phyloP scores from a whole-genome alignment of 2,888 invertebrate species.

The Achlya flavicornis region DNA sequence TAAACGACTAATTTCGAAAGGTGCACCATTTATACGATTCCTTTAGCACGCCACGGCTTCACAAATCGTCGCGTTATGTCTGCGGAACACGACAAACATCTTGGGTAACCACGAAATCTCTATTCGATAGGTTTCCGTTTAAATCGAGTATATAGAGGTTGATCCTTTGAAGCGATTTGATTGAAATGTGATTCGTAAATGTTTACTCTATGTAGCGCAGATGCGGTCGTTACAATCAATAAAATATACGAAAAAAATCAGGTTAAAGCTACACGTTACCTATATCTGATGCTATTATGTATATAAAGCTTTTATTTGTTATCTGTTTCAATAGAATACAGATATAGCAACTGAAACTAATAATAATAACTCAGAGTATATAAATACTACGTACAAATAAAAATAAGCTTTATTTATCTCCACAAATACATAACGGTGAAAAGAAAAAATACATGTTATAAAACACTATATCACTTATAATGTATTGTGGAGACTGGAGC shows the following conservation, averaged over 20 bases:
- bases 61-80: slow-evolving; percentile 44
- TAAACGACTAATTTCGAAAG: slow-evolving; percentile 58
- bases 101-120: slow-evolving; percentile 31
- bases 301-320: slow-evolving; percentile 15
- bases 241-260: slow-evolving; percentile 26
- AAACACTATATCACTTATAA: too few species aligned
- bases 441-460: too few species aligned
- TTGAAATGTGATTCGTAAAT: slow-evolving; percentile 17
- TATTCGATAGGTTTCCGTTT: slow-evolving; percentile 20
- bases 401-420: too few species aligned
- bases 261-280: slow-evolving; percentile 17
- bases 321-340: slow-evolving; percentile 15
- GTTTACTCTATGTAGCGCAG: slow-evolving; percentile 27
- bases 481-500: too few species aligned
- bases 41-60: slow-evolving; percentile 57
- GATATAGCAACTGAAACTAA: slow-evolving; percentile 12
- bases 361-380: too few species aligned
- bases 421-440: too few species aligned
- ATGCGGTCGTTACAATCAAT: slow-evolving; percentile 28
- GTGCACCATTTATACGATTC: slow-evolving; percentile 46
- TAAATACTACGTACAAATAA: too few species aligned
- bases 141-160: slow-evolving; percentile 7
- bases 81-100: slow-evolving; percentile 43
- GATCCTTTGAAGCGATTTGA: slow-evolving; percentile 6
- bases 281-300: slow-evolving; percentile 17